Conservation (phyloP, 2,888 invertebrate species). For the Eupithecia pulchellata region DNA sequence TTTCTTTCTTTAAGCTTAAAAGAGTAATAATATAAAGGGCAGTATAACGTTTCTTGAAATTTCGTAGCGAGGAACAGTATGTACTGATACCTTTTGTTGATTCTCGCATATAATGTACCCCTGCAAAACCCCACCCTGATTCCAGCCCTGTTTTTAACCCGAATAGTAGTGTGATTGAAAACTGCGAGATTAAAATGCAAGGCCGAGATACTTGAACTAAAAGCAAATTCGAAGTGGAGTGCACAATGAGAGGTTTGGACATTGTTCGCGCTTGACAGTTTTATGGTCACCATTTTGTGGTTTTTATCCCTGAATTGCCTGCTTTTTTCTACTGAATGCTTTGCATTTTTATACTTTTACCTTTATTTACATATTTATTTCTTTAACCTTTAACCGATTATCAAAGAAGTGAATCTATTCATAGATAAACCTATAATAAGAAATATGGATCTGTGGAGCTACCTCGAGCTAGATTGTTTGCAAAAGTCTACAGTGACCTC, state of each 20-base stretch:
- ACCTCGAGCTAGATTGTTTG: too few species aligned
- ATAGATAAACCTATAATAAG: not conserved
- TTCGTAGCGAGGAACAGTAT: too few species aligned
- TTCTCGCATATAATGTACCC: not conserved
- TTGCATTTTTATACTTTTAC: not conserved
- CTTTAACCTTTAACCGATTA: not conserved
- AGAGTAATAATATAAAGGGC: too few species aligned
- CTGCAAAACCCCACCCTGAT: not conserved
- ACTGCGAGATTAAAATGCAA: constrained; percentile 34
- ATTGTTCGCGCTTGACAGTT: constrained; percentile 15
- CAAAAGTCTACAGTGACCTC: too few species aligned
- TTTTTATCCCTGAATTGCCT: not conserved
- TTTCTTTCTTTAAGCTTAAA: too few species aligned
- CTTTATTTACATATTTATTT: too few species aligned
- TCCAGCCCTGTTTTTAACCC: constrained; percentile 19
- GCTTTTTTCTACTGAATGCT: not conserved
- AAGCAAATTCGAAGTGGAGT: constrained; percentile 25
- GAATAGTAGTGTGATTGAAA: constrained; percentile 33
- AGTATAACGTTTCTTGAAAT: too few species aligned
- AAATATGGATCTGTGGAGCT: too few species aligned
- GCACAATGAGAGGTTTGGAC: constrained; percentile 13
- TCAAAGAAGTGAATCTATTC: not conserved
- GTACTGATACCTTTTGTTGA: not conserved
- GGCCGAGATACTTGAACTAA: constrained; percentile 29
- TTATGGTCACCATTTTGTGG: constrained; percentile 8